These are phyloP conservation scores for Balanococcus diminutus DNA, from an alignment of 2,888 invertebrate genomes.

Conservation along the genomic window DNA sequence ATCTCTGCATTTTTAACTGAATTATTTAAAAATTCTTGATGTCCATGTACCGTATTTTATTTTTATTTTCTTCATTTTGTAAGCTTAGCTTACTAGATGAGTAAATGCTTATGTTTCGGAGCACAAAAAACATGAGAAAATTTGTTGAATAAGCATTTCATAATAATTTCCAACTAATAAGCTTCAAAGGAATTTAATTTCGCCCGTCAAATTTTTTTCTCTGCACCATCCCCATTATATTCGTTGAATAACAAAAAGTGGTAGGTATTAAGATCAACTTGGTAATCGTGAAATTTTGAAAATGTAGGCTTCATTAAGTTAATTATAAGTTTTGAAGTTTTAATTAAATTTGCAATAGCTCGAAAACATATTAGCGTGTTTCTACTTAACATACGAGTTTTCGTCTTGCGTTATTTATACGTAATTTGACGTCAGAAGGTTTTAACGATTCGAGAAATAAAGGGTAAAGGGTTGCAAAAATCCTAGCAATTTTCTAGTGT, in stretches of 20 bases:
- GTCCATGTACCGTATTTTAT: too few relatives aligned
- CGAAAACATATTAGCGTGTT: conserved; percentile 41
- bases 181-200: conserved; percentile 35
- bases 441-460: conserved; percentile 23
- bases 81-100: too few relatives aligned
- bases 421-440: conserved; percentile 34
- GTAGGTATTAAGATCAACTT: conserved; percentile 9
- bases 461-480: background rate
- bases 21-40: too few relatives aligned
- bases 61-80: too few relatives aligned
- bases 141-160: background rate
- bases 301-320: conserved; percentile 43
- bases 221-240: conserved; percentile 23
- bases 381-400: conserved; percentile 32
- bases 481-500: conserved; percentile 2
- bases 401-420: conserved; percentile 35
- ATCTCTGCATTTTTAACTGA: too few relatives aligned
- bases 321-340: conserved; percentile 44
- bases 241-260: conserved; percentile 8
- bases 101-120: too few relatives aligned
- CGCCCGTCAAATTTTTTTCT: conserved; percentile 3
- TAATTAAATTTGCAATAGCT: conserved; percentile 44
- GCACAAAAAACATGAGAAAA: too few relatives aligned
- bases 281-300: conserved; percentile 43
- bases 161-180: background rate